These are phyloP conservation scores for Strigamia transsilvanica DNA, from an alignment of 2,888 invertebrate genomes.

Conservation along the genomic window DNA sequence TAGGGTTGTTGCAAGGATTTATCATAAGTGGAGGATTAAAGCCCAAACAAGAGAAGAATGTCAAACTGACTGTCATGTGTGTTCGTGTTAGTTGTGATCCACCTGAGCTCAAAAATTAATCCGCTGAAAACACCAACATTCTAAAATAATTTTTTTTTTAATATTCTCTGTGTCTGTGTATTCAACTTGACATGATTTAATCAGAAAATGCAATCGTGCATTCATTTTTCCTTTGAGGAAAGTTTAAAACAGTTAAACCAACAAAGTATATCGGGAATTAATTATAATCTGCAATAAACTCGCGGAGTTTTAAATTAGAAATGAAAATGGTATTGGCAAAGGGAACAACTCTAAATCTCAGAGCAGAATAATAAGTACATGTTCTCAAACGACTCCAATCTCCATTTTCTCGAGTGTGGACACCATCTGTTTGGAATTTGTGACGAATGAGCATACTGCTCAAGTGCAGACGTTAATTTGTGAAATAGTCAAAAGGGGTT, in stretches of 20 bases:
- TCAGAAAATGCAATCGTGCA: neutral
- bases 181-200: constrained; percentile 9
- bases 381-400: neutral
- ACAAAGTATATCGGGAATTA: neutral
- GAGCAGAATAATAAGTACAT: neutral
- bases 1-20: constrained; percentile 28
- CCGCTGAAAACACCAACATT: constrained; percentile 38
- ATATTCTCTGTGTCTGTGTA: neutral
- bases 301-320: neutral
- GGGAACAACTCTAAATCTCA: neutral
- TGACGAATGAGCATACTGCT: constrained; percentile 24
- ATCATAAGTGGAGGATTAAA: constrained; percentile 48
- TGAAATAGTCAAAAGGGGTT: neutral
- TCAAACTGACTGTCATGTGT: constrained; percentile 40
- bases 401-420: neutral
- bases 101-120: constrained; percentile 42
- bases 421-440: constrained; percentile 23
- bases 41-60: constrained; percentile 41
- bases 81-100: constrained; percentile 42
- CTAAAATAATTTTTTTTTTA: neutral
- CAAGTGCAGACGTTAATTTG: constrained; percentile 29
- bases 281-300: neutral
- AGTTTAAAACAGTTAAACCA: neutral
- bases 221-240: neutral
- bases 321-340: neutral